Evolutionary conservation across 2,888 invertebrate genomes (phyloP).

Genomic region (Calliphora vomitoria): DNA sequence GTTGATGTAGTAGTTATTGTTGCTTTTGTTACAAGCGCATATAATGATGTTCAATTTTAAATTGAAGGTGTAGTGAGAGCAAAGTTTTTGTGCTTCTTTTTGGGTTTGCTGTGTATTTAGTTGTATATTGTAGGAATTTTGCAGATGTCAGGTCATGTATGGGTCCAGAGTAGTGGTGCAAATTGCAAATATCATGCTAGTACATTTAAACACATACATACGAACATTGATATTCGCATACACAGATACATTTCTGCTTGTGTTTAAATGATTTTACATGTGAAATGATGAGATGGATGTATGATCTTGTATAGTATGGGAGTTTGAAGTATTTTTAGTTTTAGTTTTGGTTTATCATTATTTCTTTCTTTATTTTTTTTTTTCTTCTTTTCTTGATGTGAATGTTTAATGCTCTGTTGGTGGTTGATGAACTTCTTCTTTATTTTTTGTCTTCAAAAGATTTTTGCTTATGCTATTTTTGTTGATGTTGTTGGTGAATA

Average conservation of each 20-base stretch:
- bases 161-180: conserved; percentile 62
- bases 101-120: conserved; percentile 24
- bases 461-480: conserved; percentile 29
- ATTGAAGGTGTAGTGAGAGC: conserved; percentile 69
- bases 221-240: too few species aligned
- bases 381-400: conserved; percentile 46
- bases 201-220: conserved; percentile 23
- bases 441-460: conserved; percentile 52
- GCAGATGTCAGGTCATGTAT: conserved; percentile 73
- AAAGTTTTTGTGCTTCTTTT: conserved; percentile 24
- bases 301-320: conserved; percentile 36
- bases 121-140: conserved; percentile 67
- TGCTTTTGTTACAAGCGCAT: conserved; percentile 30
- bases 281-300: conserved; percentile 31
- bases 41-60: conserved; percentile 59
- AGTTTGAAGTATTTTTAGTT: conserved; percentile 64
- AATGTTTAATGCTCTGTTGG: conserved; percentile 69
- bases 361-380: conserved; percentile 22
- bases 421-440: conserved; percentile 73
- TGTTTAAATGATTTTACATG: conserved; percentile 8
- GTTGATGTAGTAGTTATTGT: too few species aligned
- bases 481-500: not conserved
- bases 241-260: not conserved
- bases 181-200: conserved; percentile 65
- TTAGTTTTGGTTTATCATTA: conserved; percentile 56